Evolutionary conservation across 2,797 vertebrate species (phyloP).

Genomic region (Diglossa cyanea): DNA sequence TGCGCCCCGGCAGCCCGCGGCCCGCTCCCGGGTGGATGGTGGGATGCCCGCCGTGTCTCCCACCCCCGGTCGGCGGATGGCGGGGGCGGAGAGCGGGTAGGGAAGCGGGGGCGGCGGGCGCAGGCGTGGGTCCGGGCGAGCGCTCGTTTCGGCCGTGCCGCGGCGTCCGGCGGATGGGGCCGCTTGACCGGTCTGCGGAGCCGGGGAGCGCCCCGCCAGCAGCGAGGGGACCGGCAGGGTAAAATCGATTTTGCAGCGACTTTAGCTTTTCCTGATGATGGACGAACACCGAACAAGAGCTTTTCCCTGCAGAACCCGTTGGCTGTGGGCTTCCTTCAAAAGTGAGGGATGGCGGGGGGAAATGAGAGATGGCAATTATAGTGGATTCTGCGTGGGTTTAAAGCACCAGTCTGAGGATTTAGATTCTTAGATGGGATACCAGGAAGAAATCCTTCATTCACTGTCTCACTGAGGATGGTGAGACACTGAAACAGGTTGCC

Average conservation of each 20-base stretch:
- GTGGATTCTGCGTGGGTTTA: background rate
- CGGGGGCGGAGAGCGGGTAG: background rate
- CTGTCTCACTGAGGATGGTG: background rate
- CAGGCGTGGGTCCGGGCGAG: background rate
- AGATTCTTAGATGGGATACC: background rate
- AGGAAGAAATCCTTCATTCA: background rate
- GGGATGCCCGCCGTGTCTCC: background rate
- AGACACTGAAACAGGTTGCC: background rate
- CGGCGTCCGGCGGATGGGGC: too few relatives aligned
- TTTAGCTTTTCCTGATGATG: background rate
- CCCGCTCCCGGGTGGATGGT: background rate
- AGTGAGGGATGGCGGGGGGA: accelerated
- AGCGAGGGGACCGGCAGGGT: background rate
- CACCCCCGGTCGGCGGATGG: accelerated
- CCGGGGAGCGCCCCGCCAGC: background rate
- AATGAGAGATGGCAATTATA: accelerated
- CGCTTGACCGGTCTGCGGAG: background rate
- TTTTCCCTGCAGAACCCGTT: background rate
- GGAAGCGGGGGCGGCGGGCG: too few relatives aligned
- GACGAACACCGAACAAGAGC: background rate
- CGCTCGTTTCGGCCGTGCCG: background rate
- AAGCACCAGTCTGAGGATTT: background rate
- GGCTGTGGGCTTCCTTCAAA: background rate
- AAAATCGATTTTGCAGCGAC: accelerated
- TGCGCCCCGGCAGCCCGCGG: background rate